Evolutionary conservation across 2,797 vertebrate species (phyloP), one percentile per base, ranked within the genome.

Genomic region (Premnoplex brunnescens): DNA sequence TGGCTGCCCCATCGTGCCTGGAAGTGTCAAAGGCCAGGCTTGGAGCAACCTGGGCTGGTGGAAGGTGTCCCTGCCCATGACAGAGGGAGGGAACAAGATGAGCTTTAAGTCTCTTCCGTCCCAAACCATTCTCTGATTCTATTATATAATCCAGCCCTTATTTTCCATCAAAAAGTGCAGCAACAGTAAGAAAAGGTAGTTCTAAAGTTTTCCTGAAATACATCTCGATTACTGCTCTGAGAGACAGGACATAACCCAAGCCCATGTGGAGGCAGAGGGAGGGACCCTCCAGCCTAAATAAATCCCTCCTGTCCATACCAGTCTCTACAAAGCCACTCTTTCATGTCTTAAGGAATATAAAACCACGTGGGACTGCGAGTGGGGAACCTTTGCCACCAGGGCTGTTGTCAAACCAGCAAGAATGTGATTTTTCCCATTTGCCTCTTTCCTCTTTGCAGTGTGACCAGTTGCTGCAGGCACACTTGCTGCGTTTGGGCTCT

Each of bases 391-490:
- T 79, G 67, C 68, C 67, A 60, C 8, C 28, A 18, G 81, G 87
- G 52, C 52, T 83, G 52, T 41, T 79, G 52, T 21, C 32, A 49
- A 30, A 79, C 4, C 55, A 58, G 24, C 11, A 27, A 49, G 13
- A 0, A 2, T 19, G 23, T 30, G 43, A 46, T 79, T 93, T 86
- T 85, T 30, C 64, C 89, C 63, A 23, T 59, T 85, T 89, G 71
- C n/a, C 84, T 82, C 63, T 73, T 52, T 5, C 5, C 43, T 90
- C 68, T 76, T 67, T 34, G 58, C 91, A 12, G 52, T 27, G 67
- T 73, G 78, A 63, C 48, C 78, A 6, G 23, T 63, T 52, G 87
- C 92, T 93, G 78, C 89, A 69, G 89, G 91, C 92, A 52, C 74
- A 24, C 9, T 81, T 12, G 34, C 43, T 82, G 59, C 13, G 34